Evolutionary conservation across 2,113 vertebrate species (phyloP).

Genomic region (Butastur rufipennis): DNA sequence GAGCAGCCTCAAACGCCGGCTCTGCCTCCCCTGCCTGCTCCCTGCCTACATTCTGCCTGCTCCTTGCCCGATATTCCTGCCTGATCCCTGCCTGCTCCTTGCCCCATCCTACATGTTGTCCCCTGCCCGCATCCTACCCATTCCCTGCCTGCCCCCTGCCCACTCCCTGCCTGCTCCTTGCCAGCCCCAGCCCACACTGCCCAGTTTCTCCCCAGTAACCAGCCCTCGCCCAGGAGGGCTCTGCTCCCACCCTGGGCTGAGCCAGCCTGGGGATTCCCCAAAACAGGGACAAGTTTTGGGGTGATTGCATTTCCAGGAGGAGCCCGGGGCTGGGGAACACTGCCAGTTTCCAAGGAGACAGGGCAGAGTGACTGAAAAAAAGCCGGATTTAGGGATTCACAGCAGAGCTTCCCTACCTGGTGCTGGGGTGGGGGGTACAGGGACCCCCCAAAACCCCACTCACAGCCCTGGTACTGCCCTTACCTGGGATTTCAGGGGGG

Average conservation of each 20-base stretch:
- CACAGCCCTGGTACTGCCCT: background rate
- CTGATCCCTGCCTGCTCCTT: background rate
- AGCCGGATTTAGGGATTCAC: background rate
- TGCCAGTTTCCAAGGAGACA: slow-evolving; percentile 44
- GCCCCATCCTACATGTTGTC: background rate
- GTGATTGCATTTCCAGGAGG: background rate
- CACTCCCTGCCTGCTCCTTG: background rate
- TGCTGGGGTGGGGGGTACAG: accelerated
- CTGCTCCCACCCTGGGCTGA: background rate
- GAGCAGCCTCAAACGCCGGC: accelerated
- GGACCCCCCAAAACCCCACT: background rate
- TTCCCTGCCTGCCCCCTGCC: background rate
- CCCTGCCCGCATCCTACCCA: background rate
- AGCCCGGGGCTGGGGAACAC: background rate
- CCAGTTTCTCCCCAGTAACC: background rate
- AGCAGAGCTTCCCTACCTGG: background rate
- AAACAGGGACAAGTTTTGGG: background rate
- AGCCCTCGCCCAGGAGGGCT: background rate
- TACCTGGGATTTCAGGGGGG: background rate
- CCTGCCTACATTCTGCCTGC: background rate
- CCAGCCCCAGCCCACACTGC: background rate
- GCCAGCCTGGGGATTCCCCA: background rate
- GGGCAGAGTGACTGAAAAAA: background rate
- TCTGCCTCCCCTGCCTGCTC: background rate
- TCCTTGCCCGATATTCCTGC: background rate